Base-by-base conservation (phyloP, 2,888 invertebrate species). In the Antheraea yamamai region DNA sequence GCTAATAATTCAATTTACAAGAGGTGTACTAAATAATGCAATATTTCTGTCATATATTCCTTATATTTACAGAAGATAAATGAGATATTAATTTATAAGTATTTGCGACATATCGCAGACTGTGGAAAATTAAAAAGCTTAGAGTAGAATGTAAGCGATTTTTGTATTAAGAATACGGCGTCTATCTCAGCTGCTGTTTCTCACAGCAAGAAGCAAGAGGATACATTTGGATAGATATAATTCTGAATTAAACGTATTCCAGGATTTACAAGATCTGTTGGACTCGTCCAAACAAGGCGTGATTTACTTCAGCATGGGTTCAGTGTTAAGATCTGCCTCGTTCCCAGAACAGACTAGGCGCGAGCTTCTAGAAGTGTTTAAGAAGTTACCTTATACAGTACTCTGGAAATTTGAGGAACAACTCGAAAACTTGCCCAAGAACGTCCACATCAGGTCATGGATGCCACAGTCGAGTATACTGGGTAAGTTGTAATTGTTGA, bases 391-490 rank as follows among this genome's bases (percentile, higher is more conserved):
- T 0, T 72, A 74, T 26, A 76, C 76, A 0, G 93, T 95, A 30
- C 84, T 95, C 8, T 95, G 95, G 95, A 95, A 95, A 82, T 95
- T 92, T 74, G 95, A 95, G 76, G 89, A 88, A 12, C 78, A 88
- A 0, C 74, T 95, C 0, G 81, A 87, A 0, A 87, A 84, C 1
- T 80, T 92, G 23, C 94, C 95, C 0, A 83, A 87, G 74, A 95
- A 95, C 73, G 88, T 96, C 0, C 91, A 93, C 75, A 83, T 95
- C 2, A 83, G 88, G 35, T 81, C 92, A 0, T 96, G 96, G 96
- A 84, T 95, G 81, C 95, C 95, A 0, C 96, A 96, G 78, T 84
- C 92, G 20, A 94, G 95, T 79, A 88, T 96, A 58, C 84, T 96
- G 18, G 93, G 95, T 95, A 78, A 47, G 6, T 30, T 16, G 23